Percentiles rank a stretch among this genome's conserved stretches.
Conservation (phyloP, 1,140 invertebrate genomes). For the Lutraria rhynchaena region DNA sequence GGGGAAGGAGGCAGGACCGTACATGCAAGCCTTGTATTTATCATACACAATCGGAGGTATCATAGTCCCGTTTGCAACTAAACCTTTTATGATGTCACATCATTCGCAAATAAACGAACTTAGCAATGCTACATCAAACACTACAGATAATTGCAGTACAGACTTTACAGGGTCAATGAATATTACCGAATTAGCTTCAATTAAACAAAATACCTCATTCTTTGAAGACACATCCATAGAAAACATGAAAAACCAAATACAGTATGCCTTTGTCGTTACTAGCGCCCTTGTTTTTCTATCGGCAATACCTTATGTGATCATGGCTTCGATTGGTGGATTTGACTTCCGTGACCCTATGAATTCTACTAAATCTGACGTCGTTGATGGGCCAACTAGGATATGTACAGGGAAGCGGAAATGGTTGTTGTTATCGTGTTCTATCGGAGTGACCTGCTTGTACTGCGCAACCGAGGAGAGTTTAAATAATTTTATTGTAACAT, state of each 20-base stretch:
- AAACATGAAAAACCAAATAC: too few species aligned
- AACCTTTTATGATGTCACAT: conserved; percentile 48
- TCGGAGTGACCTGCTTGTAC: conserved; percentile 59
- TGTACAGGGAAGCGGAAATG: conserved; percentile 48
- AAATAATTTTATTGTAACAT: conserved; percentile 61
- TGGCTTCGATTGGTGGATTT: conserved; percentile 31
- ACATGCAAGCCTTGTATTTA: too few species aligned
- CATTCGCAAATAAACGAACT: too few species aligned
- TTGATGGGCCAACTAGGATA: too few species aligned
- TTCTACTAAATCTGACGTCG: too few species aligned
- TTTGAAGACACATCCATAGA: too few species aligned
- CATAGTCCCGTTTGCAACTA: conserved; percentile 46
- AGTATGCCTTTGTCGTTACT: conserved; percentile 46
- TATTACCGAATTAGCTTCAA: too few species aligned
- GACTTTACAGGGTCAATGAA: too few species aligned
- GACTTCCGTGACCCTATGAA: conserved; percentile 16
- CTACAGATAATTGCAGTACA: too few species aligned
- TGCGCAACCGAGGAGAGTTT: conserved; percentile 67
- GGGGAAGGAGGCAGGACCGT: conserved; percentile 76
- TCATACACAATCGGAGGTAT: conserved; percentile 59
- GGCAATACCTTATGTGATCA: conserved; percentile 32
- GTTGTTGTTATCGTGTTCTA: conserved; percentile 48
- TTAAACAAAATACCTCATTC: too few species aligned
- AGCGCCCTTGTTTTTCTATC: conserved; percentile 14
- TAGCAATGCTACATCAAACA: too few species aligned